A percentile compares a stretch with the other conserved stretches of the same genome.
These are phyloP conservation scores for Pseudococcus jackbeardsleyi DNA, from an alignment of 2,888 invertebrate species.

Conservation along the genomic window DNA sequence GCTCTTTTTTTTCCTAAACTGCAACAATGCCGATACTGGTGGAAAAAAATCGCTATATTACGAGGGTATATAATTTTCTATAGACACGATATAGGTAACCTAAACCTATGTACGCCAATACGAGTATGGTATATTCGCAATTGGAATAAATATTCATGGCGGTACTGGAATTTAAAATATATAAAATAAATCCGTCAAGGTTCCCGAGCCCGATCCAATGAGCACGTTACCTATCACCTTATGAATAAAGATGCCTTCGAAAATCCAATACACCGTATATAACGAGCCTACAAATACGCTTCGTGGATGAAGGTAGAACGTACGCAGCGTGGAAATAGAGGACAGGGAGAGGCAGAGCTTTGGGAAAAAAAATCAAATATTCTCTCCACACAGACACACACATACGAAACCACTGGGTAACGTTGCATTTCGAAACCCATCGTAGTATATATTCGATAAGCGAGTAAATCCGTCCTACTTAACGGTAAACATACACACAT, in stretches of 20 bases:
- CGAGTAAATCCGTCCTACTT: conserved; percentile 30
- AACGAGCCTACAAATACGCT: not conserved
- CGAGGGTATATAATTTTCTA: not conserved
- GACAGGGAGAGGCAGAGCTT: not conserved
- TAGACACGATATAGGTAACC: not conserved
- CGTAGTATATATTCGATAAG: conserved; percentile 18
- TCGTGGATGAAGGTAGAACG: not conserved
- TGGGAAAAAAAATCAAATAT: conserved; percentile 15
- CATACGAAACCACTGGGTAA: not conserved
- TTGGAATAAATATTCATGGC: conserved; percentile 33
- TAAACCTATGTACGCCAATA: not conserved
- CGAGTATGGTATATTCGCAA: too few relatives aligned
- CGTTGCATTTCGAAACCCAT: conserved; percentile 1
- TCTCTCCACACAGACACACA: not conserved
- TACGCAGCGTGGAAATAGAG: not conserved
- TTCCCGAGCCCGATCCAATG: not conserved
- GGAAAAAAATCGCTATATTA: not conserved
- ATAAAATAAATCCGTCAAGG: conserved; percentile 32
- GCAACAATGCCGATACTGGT: not conserved
- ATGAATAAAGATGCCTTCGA: conserved; percentile 28
- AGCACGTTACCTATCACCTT: not conserved
- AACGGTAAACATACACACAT: conserved; percentile 16
- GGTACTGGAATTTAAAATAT: conserved; percentile 15
- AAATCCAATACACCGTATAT: conserved; percentile 28
- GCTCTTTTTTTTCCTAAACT: not conserved